A percentile compares a stretch with the other conserved stretches of the same genome.
phyloP scores from a whole-genome alignment of 1,140 invertebrate species.

The Lucilia sericata region DNA sequence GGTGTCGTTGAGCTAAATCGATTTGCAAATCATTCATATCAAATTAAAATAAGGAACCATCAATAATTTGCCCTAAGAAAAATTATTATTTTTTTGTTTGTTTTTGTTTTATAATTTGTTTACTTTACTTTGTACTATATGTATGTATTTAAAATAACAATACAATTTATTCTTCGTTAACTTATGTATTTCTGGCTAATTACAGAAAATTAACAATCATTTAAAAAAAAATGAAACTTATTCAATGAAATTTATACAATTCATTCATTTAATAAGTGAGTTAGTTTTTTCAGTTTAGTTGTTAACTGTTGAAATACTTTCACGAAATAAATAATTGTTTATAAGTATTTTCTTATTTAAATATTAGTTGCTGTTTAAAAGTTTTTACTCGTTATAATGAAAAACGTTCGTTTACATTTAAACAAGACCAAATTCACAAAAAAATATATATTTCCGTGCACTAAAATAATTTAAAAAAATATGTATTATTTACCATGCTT shows the following conservation, averaged over 20 bases:
- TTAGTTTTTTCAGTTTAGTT: neutral
- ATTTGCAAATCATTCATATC: slow-evolving; percentile 48
- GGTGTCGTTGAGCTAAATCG: slow-evolving; percentile 64
- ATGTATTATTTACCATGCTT: neutral
- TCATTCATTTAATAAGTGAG: no score
- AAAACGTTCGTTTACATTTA: slow-evolving; percentile 32
- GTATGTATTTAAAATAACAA: neutral
- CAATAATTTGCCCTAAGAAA: slow-evolving; percentile 19
- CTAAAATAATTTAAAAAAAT: slow-evolving; percentile 30
- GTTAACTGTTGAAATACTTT: neutral
- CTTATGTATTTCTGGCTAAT: no score
- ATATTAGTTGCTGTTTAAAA: slow-evolving; percentile 5
- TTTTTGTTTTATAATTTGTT: neutral
- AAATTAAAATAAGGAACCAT: slow-evolving; percentile 42
- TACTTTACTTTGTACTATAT: neutral
- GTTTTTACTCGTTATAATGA: slow-evolving; percentile 33
- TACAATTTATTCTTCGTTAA: no score
- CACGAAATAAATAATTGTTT: neutral
- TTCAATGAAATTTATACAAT: no score
- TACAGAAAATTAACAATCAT: no score
- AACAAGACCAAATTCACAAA: slow-evolving; percentile 37
- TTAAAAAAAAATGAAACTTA: no score
- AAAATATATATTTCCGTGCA: slow-evolving; percentile 21
- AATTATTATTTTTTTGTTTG: slow-evolving; percentile 4
- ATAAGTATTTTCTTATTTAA: neutral